Evolutionary conservation across 2,888 invertebrate genomes (phyloP), one percentile per base, ranked within the genome.

Genomic region (Physocephala rufipes): DNA sequence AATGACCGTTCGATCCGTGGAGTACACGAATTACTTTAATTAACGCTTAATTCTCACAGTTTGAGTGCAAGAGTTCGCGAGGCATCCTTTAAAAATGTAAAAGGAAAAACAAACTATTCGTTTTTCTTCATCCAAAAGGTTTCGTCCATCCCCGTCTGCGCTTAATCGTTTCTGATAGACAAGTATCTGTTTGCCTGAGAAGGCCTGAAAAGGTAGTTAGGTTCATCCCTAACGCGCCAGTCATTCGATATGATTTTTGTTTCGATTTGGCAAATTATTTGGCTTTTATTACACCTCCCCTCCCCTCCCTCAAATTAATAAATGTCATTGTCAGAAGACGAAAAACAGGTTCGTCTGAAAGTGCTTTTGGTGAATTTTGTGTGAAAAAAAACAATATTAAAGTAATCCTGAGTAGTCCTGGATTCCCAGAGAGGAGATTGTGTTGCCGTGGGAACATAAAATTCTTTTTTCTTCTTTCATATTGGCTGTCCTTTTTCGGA

Each of bases 241-340:
- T 79, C 79, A 82, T 82, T 78, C 76, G 83, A 83, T 82, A 82
- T 80, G 71, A 74, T 70, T 77, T 76, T 78, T 77, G 71, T 75
- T 47, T 26, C 72, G 73, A 71, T 75, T 79, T 79, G 76, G 76
- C 78, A 79, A 82, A 82, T 81, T 80, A 74, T 73, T 74, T 36
- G 36, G 36, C 36, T 74, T 74, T 73, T 73, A 61, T 70, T 71
- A n/a, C n/a, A n/a, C n/a, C n/a, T n/a, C n/a, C n/a, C n/a, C n/a
- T n/a, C n/a, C n/a, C n/a, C 59, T 19, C 30, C n/a, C 55, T 24
- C 26, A 16, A 58, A 24, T 26, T 58, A 21, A 58, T 16, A 26
- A 16, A 58, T 13, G 15, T 58, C 24, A 24, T 58, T 58, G 24
- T 19, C n/a, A n/a, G n/a, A n/a, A n/a, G 15, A 58, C 26, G 1